Base-by-base conservation (phyloP, 2,888 invertebrate genomes). In the Creontiades dilutus region DNA sequence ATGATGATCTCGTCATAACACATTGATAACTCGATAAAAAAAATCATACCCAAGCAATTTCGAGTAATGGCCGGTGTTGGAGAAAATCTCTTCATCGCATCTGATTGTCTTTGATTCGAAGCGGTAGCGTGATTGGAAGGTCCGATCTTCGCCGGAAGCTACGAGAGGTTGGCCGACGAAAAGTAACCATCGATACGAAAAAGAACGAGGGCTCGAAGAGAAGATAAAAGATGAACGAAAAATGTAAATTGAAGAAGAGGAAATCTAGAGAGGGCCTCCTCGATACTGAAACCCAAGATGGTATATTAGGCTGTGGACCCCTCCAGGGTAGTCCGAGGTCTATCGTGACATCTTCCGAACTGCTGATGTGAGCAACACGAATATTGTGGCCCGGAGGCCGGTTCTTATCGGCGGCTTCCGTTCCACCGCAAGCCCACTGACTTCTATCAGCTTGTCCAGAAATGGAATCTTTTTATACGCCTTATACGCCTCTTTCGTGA, bases 201-300 rank as follows among this genome's bases (percentile, higher is more conserved):
- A 57, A 57, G 13, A 57, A 37, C 57, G n/a, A 57, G 7, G 16
- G 11, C 5, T 5, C n/a, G 0, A 1, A n/a, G 16, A 57, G 57
- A n/a, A 7, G 57, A n/a, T 57, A 52, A 52, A 52, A n/a, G n/a
- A 57, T n/a, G n/a, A 52, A 52, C 52, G 16, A 52, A 52, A 57
- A 57, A 57, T 57, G 57, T 57, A 57, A 57, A 57, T 57, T 7
- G 57, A 57, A 57, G 57, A 57, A 57, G n/a, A 57, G 57, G 14
- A n/a, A n/a, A 16, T 57, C 57, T 57, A 2, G 0, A 57, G n/a
- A 14, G 14, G 5, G 16, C 19, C 57, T n/a, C n/a, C n/a, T 7
- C 14, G 13, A 16, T 52, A 52, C 13, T 48, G 52, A 12, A 52
- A 16, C 52, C 52, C 52, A 7, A 7, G 37, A 37, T 37, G 37